Conservation (phyloP, 2,113 vertebrate genomes). For the Pholis gunnellus region DNA sequence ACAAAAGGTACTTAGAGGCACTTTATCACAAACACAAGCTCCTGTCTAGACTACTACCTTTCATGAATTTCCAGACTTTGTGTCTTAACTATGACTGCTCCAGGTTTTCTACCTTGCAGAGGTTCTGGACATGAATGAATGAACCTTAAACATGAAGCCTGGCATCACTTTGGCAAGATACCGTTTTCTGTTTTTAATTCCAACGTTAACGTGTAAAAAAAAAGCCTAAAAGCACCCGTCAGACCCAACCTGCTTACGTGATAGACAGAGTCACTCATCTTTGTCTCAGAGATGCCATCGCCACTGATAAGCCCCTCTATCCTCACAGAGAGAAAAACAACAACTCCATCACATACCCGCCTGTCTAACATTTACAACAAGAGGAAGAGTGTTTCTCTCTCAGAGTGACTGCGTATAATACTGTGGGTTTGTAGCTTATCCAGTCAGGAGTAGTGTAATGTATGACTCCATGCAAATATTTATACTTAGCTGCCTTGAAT, state of each 20-base stretch:
- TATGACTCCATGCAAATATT: conserved; percentile 54
- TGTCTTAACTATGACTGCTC: neutral
- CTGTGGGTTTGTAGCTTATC: conserved; percentile 14
- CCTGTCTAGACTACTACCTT: neutral
- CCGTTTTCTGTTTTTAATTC: neutral
- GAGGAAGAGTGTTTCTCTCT: neutral
- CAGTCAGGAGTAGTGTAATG: conserved; percentile 7
- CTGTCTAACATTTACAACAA: conserved; percentile 13
- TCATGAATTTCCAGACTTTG: neutral
- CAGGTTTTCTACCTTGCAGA: neutral
- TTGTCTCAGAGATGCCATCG: conserved; percentile 12
- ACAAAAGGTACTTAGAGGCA: conserved; percentile 22
- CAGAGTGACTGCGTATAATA: neutral
- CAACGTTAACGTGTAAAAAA: neutral
- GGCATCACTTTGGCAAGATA: neutral
- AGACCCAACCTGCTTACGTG: neutral
- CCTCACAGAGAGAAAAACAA: neutral
- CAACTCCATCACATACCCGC: conserved; percentile 11
- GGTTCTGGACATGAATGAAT: neutral
- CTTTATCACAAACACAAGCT: conserved; percentile 1
- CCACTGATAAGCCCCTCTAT: conserved; percentile 35
- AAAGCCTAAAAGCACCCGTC: neutral
- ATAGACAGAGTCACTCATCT: conserved; percentile 19
- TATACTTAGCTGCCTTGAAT: conserved; percentile 24
- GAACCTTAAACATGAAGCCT: neutral